phyloP scores from a whole-genome alignment of 1,140 invertebrate genomes.

The Leucophenga varia region DNA sequence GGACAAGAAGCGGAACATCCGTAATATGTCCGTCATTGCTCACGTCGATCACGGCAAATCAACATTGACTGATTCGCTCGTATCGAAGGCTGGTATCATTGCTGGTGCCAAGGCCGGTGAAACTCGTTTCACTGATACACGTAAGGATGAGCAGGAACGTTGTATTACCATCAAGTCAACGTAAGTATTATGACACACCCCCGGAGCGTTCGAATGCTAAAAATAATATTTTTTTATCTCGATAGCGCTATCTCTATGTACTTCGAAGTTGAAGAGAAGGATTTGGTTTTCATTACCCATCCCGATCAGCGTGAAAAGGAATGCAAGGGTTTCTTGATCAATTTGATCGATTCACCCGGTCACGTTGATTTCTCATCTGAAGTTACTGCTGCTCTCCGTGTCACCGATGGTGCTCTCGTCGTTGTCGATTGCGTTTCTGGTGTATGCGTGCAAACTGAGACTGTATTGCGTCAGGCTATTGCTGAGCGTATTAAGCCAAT shows the following conservation, averaged over 20 bases:
- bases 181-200: conserved; percentile 73
- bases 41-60: conserved; percentile 99
- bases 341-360: conserved; percentile 98
- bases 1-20: conserved; percentile 99
- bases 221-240: conserved; percentile 16
- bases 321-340: conserved; percentile 96
- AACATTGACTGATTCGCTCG: conserved; percentile 97
- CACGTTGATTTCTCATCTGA: conserved; percentile 99
- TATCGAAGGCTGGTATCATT: conserved; percentile 99
- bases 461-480: conserved; percentile 97
- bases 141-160: conserved; percentile 99
- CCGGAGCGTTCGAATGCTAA: neutral
- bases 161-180: conserved; percentile 99
- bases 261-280: conserved; percentile 93
- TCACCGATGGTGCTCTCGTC: conserved; percentile 98
- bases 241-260: conserved; percentile 95
- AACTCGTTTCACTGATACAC: conserved; percentile 97
- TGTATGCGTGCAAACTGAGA: conserved; percentile 99
- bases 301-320: conserved; percentile 86
- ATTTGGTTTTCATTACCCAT: conserved; percentile 87
- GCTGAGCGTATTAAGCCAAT: conserved; percentile 99
- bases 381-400: conserved; percentile 97
- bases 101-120: conserved; percentile 97
- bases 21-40: conserved; percentile 99
- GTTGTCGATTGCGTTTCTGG: conserved; percentile 99